Conservation (phyloP, 1,140 invertebrate species). For the Hylyphantes graminicola region DNA sequence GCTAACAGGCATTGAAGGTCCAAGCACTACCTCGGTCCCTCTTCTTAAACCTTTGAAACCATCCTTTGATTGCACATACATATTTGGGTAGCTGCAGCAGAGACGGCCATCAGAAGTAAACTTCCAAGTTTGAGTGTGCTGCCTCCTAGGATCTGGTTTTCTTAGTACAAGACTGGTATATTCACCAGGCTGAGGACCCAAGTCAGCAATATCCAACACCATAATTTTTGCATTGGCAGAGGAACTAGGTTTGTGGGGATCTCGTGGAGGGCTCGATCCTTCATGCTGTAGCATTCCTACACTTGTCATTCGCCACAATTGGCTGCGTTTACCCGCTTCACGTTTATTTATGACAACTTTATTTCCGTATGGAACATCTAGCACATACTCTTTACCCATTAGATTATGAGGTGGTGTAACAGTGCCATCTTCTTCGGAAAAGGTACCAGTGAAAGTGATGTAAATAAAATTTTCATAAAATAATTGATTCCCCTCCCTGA, state of each 20-base stretch:
- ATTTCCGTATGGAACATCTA: slow-evolving; percentile 78
- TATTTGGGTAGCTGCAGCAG: slow-evolving; percentile 81
- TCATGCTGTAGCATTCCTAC: slow-evolving; percentile 92
- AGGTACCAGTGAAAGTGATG: slow-evolving; percentile 81
- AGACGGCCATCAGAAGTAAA: slow-evolving; percentile 87
- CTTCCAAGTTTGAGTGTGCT: slow-evolving; percentile 91
- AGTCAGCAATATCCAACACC: slow-evolving; percentile 87
- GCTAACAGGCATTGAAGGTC: slow-evolving; percentile 75
- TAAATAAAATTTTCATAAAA: slow-evolving; percentile 98
- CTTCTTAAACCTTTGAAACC: slow-evolving; percentile 75
- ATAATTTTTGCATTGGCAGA: slow-evolving; percentile 60
- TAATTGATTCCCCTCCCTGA: slow-evolving; percentile 76
- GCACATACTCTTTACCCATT: slow-evolving; percentile 79
- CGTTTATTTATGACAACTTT: slow-evolving; percentile 84
- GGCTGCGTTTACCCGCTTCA: slow-evolving; percentile 85
- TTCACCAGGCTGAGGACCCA: slow-evolving; percentile 81
- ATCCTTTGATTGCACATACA: slow-evolving; percentile 87
- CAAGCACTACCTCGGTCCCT: slow-evolving; percentile 84
- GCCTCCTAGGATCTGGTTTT: slow-evolving; percentile 82
- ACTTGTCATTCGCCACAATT: slow-evolving; percentile 95
- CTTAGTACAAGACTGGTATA: slow-evolving; percentile 78
- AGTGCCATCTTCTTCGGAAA: slow-evolving; percentile 68
- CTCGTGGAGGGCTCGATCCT: slow-evolving; percentile 77
- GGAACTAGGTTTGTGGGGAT: slow-evolving; percentile 67
- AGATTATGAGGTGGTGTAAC: slow-evolving; percentile 66